Evolutionary conservation across 1,140 invertebrate species (phyloP).

Genomic region (Pseudomyrmex dendroicus): DNA sequence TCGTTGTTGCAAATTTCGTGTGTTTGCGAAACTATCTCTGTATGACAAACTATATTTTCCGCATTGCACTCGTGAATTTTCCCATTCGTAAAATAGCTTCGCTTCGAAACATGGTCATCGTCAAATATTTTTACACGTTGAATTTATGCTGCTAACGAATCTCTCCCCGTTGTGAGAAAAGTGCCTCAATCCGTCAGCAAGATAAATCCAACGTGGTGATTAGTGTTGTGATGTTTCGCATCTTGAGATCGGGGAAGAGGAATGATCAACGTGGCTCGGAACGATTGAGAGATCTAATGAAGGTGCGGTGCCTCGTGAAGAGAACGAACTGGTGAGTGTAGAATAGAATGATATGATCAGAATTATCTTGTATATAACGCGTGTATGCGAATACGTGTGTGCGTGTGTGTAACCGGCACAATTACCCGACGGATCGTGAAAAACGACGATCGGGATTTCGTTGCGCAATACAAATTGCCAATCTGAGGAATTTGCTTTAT

Average conservation of each 20-base stretch:
- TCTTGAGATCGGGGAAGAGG: neutral
- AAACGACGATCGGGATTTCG: neutral
- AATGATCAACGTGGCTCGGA: neutral
- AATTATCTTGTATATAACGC: too few relatives aligned
- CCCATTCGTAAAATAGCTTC: neutral
- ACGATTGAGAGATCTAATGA: neutral
- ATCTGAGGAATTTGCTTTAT: too few relatives aligned
- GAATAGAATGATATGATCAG: neutral
- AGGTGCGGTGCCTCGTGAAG: conserved; percentile 10
- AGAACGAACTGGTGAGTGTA: conserved; percentile 29
- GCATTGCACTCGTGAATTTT: neutral
- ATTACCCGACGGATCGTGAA: neutral
- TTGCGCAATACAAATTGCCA: neutral
- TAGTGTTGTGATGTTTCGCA: conserved; percentile 20
- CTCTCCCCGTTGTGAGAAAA: neutral
- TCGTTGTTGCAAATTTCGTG: too few relatives aligned
- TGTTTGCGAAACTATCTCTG: neutral
- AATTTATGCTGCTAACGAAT: neutral
- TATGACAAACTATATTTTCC: neutral
- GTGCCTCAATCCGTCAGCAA: neutral
- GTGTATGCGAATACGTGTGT: too few relatives aligned
- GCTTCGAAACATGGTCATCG: neutral
- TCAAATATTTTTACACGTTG: neutral
- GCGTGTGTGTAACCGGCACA: too few relatives aligned
- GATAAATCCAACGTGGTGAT: neutral